Evolutionary conservation across 1,140 invertebrate species (phyloP).

Genomic region (Phymastichus coffea): DNA sequence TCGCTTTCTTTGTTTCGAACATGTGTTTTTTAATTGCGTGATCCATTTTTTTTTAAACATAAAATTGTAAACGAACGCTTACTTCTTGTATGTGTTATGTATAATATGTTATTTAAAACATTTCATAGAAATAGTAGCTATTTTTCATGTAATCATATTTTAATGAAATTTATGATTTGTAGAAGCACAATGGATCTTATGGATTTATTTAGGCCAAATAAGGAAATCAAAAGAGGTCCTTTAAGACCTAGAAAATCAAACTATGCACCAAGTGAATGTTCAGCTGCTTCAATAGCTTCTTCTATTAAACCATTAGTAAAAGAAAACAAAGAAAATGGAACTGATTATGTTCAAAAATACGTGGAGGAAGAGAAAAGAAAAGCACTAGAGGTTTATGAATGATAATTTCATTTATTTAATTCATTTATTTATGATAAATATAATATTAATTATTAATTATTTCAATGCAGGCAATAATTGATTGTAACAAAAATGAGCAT

Average conservation of each 20-base stretch:
- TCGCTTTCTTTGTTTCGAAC: too few relatives aligned
- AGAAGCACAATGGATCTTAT: constrained; percentile 28
- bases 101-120: too few relatives aligned
- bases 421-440: neutral
- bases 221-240: neutral
- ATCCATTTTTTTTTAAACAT: too few relatives aligned
- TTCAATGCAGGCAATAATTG: too few relatives aligned
- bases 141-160: too few relatives aligned
- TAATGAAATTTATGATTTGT: too few relatives aligned
- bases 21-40: too few relatives aligned
- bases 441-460: constrained; percentile 10
- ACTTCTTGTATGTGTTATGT: too few relatives aligned
- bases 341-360: constrained; percentile 41
- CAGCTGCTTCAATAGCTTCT: neutral
- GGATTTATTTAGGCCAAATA: constrained; percentile 31
- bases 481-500: neutral
- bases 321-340: constrained; percentile 23
- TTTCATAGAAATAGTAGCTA: too few relatives aligned
- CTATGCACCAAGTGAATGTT: neutral
- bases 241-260: constrained; percentile 14
- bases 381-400: constrained; percentile 38
- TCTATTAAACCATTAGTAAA: too few relatives aligned
- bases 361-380: constrained; percentile 39
- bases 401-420: constrained; percentile 1
- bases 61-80: too few relatives aligned